phyloP scores from a whole-genome alignment of 2,797 vertebrate species.

The Hafferia zeledoni region DNA sequence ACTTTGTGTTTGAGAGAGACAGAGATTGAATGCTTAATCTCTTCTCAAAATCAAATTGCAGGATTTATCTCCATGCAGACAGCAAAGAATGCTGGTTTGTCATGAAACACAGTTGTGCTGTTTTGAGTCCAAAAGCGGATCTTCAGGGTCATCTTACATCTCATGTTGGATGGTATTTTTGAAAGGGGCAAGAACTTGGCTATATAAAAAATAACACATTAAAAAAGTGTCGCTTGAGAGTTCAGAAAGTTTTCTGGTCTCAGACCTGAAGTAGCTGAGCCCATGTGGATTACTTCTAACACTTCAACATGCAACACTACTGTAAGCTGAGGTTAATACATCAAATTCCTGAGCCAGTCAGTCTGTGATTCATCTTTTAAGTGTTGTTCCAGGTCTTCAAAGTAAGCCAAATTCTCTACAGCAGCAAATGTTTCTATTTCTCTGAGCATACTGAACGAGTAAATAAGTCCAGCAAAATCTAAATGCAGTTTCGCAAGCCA shows the following conservation, averaged over 20 bases:
- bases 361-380: constrained; percentile 33
- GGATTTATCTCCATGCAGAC: not conserved
- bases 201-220: not conserved
- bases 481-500: constrained; percentile 23
- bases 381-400: constrained; percentile 14
- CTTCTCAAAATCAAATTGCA: not conserved
- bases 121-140: not conserved
- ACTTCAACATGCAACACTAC: not conserved
- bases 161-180: not conserved
- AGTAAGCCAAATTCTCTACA: constrained; percentile 24
- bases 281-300: not conserved
- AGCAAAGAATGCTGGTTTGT: not conserved
- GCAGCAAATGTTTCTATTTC: constrained; percentile 31
- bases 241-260: not conserved
- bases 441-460: not conserved
- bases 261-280: not conserved
- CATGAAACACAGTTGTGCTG: not conserved
- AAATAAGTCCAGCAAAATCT: constrained; percentile 22
- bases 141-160: not conserved
- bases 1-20: not conserved
- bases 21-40: not conserved
- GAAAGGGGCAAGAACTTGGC: not conserved
- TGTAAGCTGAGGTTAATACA: not conserved
- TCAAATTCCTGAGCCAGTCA: not conserved
- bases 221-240: not conserved